Base-by-base conservation (phyloP, 2,113 vertebrate species). In the Syrrhaptes paradoxus region DNA sequence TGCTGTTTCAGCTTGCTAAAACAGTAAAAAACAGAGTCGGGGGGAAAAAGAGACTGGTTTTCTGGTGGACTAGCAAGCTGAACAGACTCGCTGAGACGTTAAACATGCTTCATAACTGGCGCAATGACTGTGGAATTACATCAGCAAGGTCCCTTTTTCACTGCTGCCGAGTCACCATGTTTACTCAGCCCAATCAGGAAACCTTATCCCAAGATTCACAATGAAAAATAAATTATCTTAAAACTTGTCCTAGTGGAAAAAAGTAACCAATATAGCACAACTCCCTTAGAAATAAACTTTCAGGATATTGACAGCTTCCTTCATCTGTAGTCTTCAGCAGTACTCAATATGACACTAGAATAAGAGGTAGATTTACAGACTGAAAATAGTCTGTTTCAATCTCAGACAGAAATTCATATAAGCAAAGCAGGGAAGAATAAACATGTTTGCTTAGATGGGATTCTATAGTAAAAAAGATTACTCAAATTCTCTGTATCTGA, bases 1-100 rank as follows among this genome's bases (percentile, higher is more conserved):
- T 2, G 43, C 48, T 87, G 10, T 52, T 87, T 82, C 72, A 73
- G 16, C n/a, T 84, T 71, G 80, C 63, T 78, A 38, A 46, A 91
- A 70, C 45, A 29, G 31, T 10, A 66, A 41, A 71, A 67, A 66
- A 29, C 12, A 66, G 29, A 25, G 8, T 0, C 63, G 19, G 41
- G 12, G 31, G 26, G 57, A 18, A 72, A 83, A 38, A 73, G 7
- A 45, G 10, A 51, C 36, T 2, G n/a, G 17, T 63, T 82, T 87
- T 78, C 85, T 85, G 17, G 52, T 71, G 74, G 29, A 26, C 61
- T 82, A 87, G 61, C 70, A 95, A 78, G 11, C 22, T 75, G 57
- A 77, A 75, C 22, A 79, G 62, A 63, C 25, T 46, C 12, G 31
- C 13, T 7, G 26, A 68, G 22, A 70, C 29, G 41, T 51, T 61